phyloP scores from a whole-genome alignment of 2,888 invertebrate species.

The Drosophila paracracens region DNA sequence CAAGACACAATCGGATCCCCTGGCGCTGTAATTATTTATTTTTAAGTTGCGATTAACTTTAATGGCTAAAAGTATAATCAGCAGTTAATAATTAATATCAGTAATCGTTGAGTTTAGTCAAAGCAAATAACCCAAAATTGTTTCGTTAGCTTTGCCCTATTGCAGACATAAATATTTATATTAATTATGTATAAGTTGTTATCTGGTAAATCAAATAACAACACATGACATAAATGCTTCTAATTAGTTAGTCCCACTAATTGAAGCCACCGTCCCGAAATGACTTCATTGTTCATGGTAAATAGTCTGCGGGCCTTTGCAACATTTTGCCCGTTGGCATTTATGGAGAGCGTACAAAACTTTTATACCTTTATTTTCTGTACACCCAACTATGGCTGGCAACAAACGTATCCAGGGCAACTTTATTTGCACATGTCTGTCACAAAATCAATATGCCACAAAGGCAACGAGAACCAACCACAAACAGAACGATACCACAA shows the following conservation, averaged over 20 bases:
- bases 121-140: not conserved
- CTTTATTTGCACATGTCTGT: constrained; percentile 47
- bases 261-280: constrained; percentile 15
- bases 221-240: constrained; percentile 15
- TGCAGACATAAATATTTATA: not conserved
- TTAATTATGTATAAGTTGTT: constrained; percentile 1
- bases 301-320: constrained; percentile 17
- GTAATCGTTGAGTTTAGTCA: not conserved
- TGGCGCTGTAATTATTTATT: not conserved
- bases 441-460: constrained; percentile 50
- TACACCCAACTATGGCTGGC: constrained; percentile 23
- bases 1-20: not conserved
- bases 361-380: constrained; percentile 17
- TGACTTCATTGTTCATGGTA: constrained; percentile 54
- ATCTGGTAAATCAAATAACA: constrained; percentile 22
- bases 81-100: not conserved
- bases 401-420: constrained; percentile 54
- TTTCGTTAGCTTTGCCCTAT: not conserved
- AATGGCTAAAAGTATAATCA: not conserved
- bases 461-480: constrained; percentile 12
- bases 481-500: constrained; percentile 1
- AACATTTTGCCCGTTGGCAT: constrained; percentile 16
- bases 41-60: not conserved
- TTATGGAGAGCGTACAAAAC: constrained; percentile 30
- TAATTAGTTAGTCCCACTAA: constrained; percentile 35